Conservation (phyloP, 2,113 vertebrate species). For the Phylloscopus trochilus region DNA sequence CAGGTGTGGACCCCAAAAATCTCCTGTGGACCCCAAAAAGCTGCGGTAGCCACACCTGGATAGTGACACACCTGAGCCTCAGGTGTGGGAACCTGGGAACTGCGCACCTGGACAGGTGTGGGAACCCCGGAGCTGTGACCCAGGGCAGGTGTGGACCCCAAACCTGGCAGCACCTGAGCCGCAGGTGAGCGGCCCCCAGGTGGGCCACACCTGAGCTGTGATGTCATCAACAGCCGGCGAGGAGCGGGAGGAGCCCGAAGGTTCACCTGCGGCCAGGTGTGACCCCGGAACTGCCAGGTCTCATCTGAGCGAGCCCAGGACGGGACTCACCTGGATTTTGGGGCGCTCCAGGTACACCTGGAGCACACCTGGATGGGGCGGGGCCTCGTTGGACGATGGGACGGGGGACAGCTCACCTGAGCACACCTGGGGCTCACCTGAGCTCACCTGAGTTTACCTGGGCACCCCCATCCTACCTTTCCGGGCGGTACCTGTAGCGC, state of each 20-base stretch:
- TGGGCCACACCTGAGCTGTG: background rate
- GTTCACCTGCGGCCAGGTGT: background rate
- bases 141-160: background rate
- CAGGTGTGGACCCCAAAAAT: too few species aligned
- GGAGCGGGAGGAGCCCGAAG: too few species aligned
- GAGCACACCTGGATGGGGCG: background rate
- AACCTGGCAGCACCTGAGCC: background rate
- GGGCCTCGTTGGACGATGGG: background rate
- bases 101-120: background rate
- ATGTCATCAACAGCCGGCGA: background rate
- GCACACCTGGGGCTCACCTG: too few species aligned
- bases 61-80: too few species aligned
- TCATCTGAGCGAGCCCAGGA: background rate
- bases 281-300: rapidly evolving
- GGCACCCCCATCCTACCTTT: background rate
- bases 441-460: background rate
- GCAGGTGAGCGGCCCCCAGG: background rate
- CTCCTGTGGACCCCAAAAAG: too few species aligned
- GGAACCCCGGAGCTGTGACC: too few species aligned
- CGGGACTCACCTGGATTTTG: background rate
- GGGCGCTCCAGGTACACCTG: background rate
- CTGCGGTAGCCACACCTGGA: too few species aligned
- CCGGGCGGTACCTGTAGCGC: background rate
- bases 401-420: background rate
- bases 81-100: too few species aligned